Evolutionary conservation across 2,113 vertebrate species (phyloP), one percentile per base, ranked within the genome.

Genomic region (Amphiprion percula): DNA sequence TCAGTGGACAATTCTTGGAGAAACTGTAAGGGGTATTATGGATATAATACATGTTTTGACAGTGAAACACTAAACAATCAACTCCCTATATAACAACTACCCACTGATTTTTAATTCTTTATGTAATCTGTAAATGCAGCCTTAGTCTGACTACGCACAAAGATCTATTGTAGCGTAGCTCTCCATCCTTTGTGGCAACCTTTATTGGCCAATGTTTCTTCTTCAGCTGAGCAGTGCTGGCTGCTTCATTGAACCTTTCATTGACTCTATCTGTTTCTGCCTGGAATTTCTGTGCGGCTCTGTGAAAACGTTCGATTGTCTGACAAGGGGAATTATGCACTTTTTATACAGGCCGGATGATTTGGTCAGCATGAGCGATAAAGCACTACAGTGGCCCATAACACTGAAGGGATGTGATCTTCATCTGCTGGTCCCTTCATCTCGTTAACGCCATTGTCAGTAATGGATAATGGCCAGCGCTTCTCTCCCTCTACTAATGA

Each of bases 361-460:
- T 79, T 80, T 63, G 62, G 41, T 82, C 59, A 65, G 68, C 69
- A 24, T 14, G 65, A 73, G 76, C 1, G 28, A 87, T 77, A 72
- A 85, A 83, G 26, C 76, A 4, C 61, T 12, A 7, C 65, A 41
- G 54, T 19, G 46, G 67, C 72, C 64, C 61, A 23, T 69, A 66
- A 74, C 76, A 52, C 74, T 28, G 63, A 53, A 58, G 80, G 68
- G 70, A 75, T 9, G 8, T 2, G 61, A 78, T 73, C 73, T 71
- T 69, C 79, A 74, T 82, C 84, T 78, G 33, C 41, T 2, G 1
- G 16, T 37, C 64, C 77, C 59, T 70, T 81, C 60, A 58, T 74
- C 82, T 88, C 67, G 47, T 91, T 90, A 88, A 83, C 47, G 5
- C 73, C 10, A 55, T 80, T 82, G 86, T 87, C 89, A 86, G 84